Conservation (phyloP, 2,113 vertebrate genomes). For the Polypterus bichir region DNA sequence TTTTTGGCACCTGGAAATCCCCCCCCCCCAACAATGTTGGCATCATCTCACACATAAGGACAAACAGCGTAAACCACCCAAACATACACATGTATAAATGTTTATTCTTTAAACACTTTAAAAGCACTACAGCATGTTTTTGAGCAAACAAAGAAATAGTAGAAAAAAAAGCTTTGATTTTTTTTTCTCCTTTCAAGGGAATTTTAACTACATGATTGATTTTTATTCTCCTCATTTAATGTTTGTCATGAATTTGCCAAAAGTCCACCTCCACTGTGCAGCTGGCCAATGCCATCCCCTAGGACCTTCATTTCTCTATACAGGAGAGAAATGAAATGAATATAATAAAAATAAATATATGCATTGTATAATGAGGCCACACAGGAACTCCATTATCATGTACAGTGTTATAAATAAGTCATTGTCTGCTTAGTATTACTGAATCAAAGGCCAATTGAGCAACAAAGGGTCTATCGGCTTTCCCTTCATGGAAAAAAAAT, state of each 20-base stretch:
- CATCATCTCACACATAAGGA: no score
- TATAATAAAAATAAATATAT: constrained; percentile 57
- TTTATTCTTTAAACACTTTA: no score
- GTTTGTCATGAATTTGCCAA: constrained; percentile 41
- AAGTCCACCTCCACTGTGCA: constrained; percentile 23
- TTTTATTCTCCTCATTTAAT: constrained; percentile 38
- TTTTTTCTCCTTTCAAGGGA: no score
- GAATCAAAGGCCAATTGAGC: constrained; percentile 38
- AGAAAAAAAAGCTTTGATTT: no score
- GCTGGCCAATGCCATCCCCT: constrained; percentile 28
- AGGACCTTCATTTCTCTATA: constrained; percentile 33
- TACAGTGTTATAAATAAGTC: constrained; percentile 62
- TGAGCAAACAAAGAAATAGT: no score
- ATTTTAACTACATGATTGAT: constrained; percentile 12
- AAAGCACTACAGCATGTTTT: no score
- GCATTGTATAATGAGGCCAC: constrained; percentile 60
- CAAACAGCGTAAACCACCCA: no score
- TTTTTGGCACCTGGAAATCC: no score
- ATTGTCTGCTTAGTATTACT: constrained; percentile 50
- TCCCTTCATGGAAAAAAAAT: no score
- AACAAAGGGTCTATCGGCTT: constrained; percentile 19
- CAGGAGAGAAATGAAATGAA: constrained; percentile 59
- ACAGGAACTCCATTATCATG: constrained; percentile 54
- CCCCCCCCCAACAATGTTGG: no score
- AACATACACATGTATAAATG: no score